These are phyloP conservation scores for Acrocyrtus sp. DNA, from an alignment of 2,888 invertebrate species.

Conservation along the genomic window DNA sequence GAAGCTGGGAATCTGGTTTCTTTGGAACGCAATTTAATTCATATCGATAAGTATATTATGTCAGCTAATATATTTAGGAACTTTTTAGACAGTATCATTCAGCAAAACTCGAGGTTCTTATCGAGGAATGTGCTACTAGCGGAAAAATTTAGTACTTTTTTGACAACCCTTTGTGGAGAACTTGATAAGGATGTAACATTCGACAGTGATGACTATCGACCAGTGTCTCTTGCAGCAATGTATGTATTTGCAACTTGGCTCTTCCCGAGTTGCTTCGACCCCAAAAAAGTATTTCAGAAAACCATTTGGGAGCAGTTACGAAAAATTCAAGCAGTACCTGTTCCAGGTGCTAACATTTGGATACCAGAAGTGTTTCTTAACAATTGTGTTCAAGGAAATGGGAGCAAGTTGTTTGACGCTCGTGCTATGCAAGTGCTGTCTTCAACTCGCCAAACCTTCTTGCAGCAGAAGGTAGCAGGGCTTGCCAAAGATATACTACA, in stretches of 20 bases:
- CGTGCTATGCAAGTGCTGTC: slow-evolving; percentile 68
- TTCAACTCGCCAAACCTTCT: slow-evolving; percentile 65
- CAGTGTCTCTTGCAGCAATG: slow-evolving; percentile 52
- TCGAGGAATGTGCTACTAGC: slow-evolving; percentile 37
- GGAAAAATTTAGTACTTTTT: slow-evolving; percentile 45
- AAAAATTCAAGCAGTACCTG: slow-evolving; percentile 79
- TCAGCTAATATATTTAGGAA: slow-evolving; percentile 76
- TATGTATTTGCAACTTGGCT: slow-evolving; percentile 49
- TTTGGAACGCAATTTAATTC: slow-evolving; percentile 77
- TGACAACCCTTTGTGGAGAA: slow-evolving; percentile 14
- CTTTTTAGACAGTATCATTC: slow-evolving; percentile 39
- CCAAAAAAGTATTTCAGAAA: slow-evolving; percentile 54
- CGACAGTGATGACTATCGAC: slow-evolving; percentile 32
- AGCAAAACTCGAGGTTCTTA: slow-evolving; percentile 25
- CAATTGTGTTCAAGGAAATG: slow-evolving; percentile 66
- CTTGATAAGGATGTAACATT: slow-evolving; percentile 55
- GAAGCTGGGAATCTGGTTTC: slow-evolving; percentile 74
- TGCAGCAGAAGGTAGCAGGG: slow-evolving; percentile 69
- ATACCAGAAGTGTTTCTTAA: slow-evolving; percentile 84
- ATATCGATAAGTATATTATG: slow-evolving; percentile 76
- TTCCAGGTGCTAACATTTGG: slow-evolving; percentile 86
- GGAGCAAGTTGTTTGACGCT: slow-evolving; percentile 69
- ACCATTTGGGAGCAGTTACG: slow-evolving; percentile 55
- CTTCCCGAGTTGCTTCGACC: slow-evolving; percentile 52
- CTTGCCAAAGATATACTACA: slow-evolving; percentile 74